Percentiles rank a stretch among this genome's conserved stretches.
Conservation (phyloP, 2,888 invertebrate species). For the Ornithoptera priamus region DNA sequence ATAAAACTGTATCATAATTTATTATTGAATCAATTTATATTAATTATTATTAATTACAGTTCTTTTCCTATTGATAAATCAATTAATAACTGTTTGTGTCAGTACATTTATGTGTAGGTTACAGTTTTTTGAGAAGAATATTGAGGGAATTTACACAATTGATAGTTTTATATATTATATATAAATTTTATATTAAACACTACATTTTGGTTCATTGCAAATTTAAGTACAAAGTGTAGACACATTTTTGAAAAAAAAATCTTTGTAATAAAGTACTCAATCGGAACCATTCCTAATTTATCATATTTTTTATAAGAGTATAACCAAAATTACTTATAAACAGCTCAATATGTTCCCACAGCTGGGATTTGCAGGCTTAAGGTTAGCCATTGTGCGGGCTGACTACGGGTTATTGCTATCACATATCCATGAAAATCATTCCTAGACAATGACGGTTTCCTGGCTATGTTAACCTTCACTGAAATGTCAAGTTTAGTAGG, state of each 20-base stretch:
- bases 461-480: no score
- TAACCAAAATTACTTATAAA: background rate
- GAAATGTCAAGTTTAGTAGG: no score
- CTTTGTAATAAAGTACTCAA: background rate
- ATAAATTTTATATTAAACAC: background rate
- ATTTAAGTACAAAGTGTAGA: background rate
- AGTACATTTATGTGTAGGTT: background rate
- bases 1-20: background rate
- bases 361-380: no score
- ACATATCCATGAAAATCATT: no score
- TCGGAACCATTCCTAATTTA: background rate
- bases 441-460: no score
- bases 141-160: background rate
- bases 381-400: no score
- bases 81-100: background rate
- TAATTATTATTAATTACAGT: background rate
- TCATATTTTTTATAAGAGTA: background rate
- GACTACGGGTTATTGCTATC: no score
- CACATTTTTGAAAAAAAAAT: background rate
- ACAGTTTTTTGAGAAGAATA: background rate
- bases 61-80: background rate
- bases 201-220: background rate
- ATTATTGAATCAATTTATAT: conserved; percentile 3
- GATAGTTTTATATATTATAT: no score
- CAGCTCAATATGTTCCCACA: no score